Evolutionary conservation across 1,140 invertebrate species (phyloP), one percentile per base, ranked within the genome.

Genomic region (Aethina tumida): DNA sequence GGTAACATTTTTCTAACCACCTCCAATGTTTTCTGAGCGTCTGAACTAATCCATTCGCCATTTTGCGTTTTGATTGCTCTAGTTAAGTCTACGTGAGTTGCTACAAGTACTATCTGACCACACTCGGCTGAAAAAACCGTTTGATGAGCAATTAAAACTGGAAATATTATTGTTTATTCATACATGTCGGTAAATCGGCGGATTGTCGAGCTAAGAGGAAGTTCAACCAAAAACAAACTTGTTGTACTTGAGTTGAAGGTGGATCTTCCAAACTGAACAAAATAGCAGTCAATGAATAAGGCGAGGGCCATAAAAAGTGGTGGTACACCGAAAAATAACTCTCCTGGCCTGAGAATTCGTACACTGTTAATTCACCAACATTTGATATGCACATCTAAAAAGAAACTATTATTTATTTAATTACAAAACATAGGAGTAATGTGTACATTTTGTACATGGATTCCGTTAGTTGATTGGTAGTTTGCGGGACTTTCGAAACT

Each of bases 301-400:
- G 44, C 18, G 54, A 55, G 13, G 56, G 51, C 34, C 45, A 41
- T 12, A 55, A 36, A 28, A 56, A 59, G 50, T 62, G 43, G 59
- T 89, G 84, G 60, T 87, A 90, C 18, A 80, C 64, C 36, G 79
- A 70, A 58, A 83, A 74, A 63, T 85, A 90, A 14, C 76, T 77
- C 55, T 86, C 79, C 51, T 84, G 78, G 1, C 85, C 84, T 15
- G 81, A 84, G 55, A 89, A 84, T 56, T 89, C 84, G 83, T 84
- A 89, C 18, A 87, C 67, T 20, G 74, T 77, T 14, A 82, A 58
- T 38, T 84, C 77, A 17, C 79, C 79, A 4, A 67, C 60, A 34
- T 56, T 62, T 19, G 73, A 66, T 27, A 70, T 55, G 36, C 62
- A 64, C 57, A 64, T 68, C 77, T 76, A 52, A 14, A 60, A 62